Evolutionary conservation across 2,888 invertebrate genomes (phyloP), one percentile per base, ranked within the genome.

Genomic region (Epinotia nisella): DNA sequence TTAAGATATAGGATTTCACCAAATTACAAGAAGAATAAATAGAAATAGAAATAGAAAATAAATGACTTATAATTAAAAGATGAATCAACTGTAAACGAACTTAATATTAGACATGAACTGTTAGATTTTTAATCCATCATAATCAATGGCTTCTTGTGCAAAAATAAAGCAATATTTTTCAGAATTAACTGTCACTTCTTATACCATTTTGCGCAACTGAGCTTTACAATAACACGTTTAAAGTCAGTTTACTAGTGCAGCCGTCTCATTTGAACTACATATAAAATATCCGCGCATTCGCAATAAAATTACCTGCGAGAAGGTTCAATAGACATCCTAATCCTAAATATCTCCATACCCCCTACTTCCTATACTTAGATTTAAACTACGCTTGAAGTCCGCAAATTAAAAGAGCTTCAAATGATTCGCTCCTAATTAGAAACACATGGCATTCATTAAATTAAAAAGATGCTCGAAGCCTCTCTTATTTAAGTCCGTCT

Each of bases 371-470:
- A 21, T 10, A 24, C 24, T 9, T 19, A 24, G 35, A 7, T 21
- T 45, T 21, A 53, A 45, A 24, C 35, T 41, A 49, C 21, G 45
- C 19, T 71, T 29, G 24, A 15, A 53, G 21, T 13, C 15, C 41
- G 41, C 51, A 29, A 19, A 60, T 66, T 66, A 35, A 59, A 62
- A 67, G 45, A 49, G 9, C 58, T 65, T 35, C 24, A 51, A 29
- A 29, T 58, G 29, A 59, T 49, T 41, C 21, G 55, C 35, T 55
- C 35, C 61, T 56, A 72, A 72, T 67, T 67, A 72, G 13, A 41
- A 67, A 72, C 71, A 67, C 67, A 61, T 72, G 71, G 60, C 61
- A 72, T 61, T 72, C 67, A 68, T 72, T 68, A 72, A 62, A 68
- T 72, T 67, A 72, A 62, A 72, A 61, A 53, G 35, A 68, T 62